A percentile compares a stretch with the other conserved stretches of the same genome.
phyloP scores from a whole-genome alignment of 2,113 vertebrate species.

The Oncorhynchus keta region DNA sequence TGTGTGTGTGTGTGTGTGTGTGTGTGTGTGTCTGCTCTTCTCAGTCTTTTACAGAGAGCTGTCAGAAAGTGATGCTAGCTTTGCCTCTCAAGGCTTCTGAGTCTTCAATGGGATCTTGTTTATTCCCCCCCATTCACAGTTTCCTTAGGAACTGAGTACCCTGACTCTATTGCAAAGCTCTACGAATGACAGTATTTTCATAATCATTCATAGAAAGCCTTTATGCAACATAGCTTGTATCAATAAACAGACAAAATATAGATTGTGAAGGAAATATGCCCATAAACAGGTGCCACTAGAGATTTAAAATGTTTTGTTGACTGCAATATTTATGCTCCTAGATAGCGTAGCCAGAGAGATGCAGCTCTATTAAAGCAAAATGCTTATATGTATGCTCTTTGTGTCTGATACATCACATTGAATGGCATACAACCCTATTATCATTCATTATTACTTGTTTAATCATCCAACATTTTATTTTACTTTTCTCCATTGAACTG shows the following conservation, averaged over 20 bases:
- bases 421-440: neutral
- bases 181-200: neutral
- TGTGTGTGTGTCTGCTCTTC: neutral
- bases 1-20: no score
- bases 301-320: slow-evolving; percentile 30
- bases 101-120: slow-evolving; percentile 48
- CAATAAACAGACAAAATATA: slow-evolving; percentile 1
- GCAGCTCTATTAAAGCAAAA: slow-evolving; percentile 44
- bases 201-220: neutral
- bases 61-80: slow-evolving; percentile 55
- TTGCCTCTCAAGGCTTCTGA: slow-evolving; percentile 51
- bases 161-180: neutral
- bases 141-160: neutral
- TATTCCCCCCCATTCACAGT: slow-evolving; percentile 1
- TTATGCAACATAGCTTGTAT: slow-evolving; percentile 8
- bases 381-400: slow-evolving; percentile 24
- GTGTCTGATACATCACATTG: neutral
- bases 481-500: neutral
- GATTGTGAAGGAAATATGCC: slow-evolving; percentile 12
- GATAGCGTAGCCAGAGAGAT: slow-evolving; percentile 10
- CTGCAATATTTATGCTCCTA: slow-evolving; percentile 40
- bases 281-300: slow-evolving; percentile 27
- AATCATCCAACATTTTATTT: slow-evolving; percentile 8
- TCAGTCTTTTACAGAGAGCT: slow-evolving; percentile 40
- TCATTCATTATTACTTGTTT: neutral